Percentiles rank a stretch among this genome's conserved stretches.
Evolutionary conservation across 2,797 vertebrate genomes (phyloP).

Genomic region (Podargus strigoides): DNA sequence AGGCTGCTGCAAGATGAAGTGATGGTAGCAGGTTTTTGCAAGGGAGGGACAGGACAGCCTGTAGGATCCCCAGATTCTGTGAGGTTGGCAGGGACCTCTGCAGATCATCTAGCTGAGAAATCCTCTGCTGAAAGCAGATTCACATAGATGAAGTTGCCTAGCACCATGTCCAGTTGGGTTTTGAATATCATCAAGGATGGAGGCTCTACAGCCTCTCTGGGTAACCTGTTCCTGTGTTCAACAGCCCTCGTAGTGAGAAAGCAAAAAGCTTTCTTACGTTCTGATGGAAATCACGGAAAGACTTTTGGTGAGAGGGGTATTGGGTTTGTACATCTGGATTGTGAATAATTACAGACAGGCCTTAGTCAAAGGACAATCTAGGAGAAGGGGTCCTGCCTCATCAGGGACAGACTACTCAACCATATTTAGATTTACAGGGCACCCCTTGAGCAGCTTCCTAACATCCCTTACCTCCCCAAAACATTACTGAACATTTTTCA

Average conservation of each 20-base stretch:
- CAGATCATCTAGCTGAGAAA: neutral
- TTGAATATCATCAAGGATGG: neutral
- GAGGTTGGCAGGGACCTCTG: neutral
- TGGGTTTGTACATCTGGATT: neutral
- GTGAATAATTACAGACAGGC: neutral
- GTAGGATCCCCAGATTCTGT: neutral
- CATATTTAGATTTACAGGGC: neutral
- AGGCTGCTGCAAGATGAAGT: neutral
- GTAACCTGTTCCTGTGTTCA: neutral
- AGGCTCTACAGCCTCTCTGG: neutral
- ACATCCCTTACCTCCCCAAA: neutral
- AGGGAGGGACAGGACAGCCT: neutral
- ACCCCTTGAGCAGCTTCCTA: neutral
- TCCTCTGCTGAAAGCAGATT: neutral
- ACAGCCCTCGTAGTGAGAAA: neutral
- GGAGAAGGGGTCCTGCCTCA: neutral
- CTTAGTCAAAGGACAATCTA: neutral
- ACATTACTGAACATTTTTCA: neutral
- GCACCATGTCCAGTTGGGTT: neutral
- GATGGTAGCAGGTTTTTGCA: neutral
- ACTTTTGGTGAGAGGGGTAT: neutral
- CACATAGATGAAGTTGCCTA: neutral
- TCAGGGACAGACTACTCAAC: neutral
- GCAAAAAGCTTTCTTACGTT: neutral
- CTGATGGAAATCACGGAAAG: neutral